phyloP scores from a whole-genome alignment of 2,888 invertebrate species.

The Aphodius granarius region DNA sequence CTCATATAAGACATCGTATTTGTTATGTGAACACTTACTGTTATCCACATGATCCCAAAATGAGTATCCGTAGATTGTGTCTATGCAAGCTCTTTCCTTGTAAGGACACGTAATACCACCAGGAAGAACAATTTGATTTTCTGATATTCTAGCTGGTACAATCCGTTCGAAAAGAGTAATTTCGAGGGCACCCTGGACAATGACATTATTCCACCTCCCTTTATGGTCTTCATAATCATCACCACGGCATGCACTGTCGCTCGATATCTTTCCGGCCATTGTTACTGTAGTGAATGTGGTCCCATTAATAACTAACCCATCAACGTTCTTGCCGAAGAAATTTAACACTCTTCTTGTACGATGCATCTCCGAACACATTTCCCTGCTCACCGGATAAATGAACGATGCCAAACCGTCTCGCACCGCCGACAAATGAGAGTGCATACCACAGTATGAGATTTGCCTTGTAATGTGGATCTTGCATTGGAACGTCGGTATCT shows the following conservation, averaged over 20 bases:
- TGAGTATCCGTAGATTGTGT: conserved; percentile 13
- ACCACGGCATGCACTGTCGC: conserved; percentile 6
- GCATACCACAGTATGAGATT: conserved; percentile 13
- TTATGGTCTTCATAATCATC: conserved; percentile 13
- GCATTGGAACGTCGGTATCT: conserved; percentile 9
- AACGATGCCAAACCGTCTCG: conserved; percentile 2
- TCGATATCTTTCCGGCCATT: conserved; percentile 14
- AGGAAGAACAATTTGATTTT: conserved; percentile 13
- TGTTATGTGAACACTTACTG: conserved; percentile 4
- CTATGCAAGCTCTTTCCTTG: conserved; percentile 13
- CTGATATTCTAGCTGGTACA: conserved; percentile 4
- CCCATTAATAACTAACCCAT: conserved; percentile 8
- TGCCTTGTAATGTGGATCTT: conserved; percentile 14
- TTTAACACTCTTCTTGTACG: not conserved
- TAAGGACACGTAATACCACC: conserved; percentile 16
- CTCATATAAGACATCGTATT: conserved; percentile 5
- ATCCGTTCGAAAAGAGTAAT: not conserved
- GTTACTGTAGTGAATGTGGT: conserved; percentile 1
- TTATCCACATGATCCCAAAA: conserved; percentile 7
- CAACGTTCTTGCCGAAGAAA: conserved; percentile 15
- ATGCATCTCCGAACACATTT: conserved; percentile 12
- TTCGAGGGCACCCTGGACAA: conserved; percentile 15
- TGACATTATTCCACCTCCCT: conserved; percentile 3
- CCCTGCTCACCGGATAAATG: not conserved
- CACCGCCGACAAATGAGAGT: conserved; percentile 13